Evolutionary conservation across 2,888 invertebrate species (phyloP), one percentile per base, ranked within the genome.

Genomic region (Pterostichus niger): DNA sequence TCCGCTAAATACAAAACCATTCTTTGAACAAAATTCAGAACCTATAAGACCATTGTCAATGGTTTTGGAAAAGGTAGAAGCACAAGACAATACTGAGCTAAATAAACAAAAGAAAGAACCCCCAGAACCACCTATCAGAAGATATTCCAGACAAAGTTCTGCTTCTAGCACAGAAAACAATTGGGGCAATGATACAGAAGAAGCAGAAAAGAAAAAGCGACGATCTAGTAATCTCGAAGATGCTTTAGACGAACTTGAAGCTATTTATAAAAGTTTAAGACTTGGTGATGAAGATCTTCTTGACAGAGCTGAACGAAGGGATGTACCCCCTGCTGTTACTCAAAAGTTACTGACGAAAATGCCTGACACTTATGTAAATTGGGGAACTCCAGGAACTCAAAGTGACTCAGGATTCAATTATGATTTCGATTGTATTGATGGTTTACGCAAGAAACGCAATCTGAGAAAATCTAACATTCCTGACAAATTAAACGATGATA

Each of bases 201-300:
- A 92, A 85, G 90, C 90, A 85, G 88, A 87, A 86, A 91, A 91
- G 81, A 91, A 91, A 86, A 90, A 92, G 86, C 90, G 93, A 86
- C 95, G 95, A 89, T 95, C 95, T 2, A 93, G 94, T 13, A 96
- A 96, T 89, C 91, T 97, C 52, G 97, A 97, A 88, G 97, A 97
- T 87, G 97, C 97, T 78, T 92, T 98, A 31, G 95, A 95, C 86
- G 98, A 98, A 89, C 89, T 98, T 81, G 97, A 98, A 91, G 95
- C 95, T n/a, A 97, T 98, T 87, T 96, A 96, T 88, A 96, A 96
- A 86, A 97, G 96, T 86, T 91, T 98, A 82, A 94, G 95, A n/a
- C 91, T 97, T 76, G 95, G 95, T 0, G 97, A 97, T 87, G 96
- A 96, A 88, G 95, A 96, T 90, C 91, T 96, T 83, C 89, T 96